Conservation (phyloP, 2,888 invertebrate genomes). For the Brachypalpus laphriformis region DNA sequence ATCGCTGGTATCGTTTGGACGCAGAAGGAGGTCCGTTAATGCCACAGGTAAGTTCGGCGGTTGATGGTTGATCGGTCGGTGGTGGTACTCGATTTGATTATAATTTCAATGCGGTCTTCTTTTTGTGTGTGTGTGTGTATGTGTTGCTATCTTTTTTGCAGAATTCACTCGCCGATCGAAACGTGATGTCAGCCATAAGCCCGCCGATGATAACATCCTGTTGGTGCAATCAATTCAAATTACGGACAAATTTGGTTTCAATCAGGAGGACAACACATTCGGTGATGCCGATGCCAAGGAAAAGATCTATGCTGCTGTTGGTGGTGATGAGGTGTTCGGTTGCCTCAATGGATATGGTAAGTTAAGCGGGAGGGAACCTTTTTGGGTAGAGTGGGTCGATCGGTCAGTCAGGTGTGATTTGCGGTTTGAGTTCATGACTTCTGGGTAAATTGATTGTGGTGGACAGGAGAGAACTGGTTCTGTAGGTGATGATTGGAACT, state of each 20-base stretch:
- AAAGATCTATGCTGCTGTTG: conserved; percentile 88
- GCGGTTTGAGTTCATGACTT: conserved; percentile 72
- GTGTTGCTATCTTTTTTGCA: conserved; percentile 32
- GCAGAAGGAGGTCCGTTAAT: conserved; percentile 88
- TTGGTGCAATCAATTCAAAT: conserved; percentile 96
- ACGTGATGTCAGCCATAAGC: conserved; percentile 82
- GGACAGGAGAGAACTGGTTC: conserved; percentile 56
- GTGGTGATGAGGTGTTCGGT: conserved; percentile 83
- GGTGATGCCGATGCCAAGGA: conserved; percentile 85
- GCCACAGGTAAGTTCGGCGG: conserved; percentile 79
- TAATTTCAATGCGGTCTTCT: conserved; percentile 51
- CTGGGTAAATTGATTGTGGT: conserved; percentile 66
- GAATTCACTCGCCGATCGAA: conserved; percentile 76
- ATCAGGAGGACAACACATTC: conserved; percentile 84
- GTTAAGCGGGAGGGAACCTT: conserved; percentile 65
- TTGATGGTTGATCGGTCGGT: conserved; percentile 1
- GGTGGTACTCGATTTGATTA: conserved; percentile 53
- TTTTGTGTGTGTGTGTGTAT: conserved; percentile 33
- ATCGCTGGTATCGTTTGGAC: conserved; percentile 92
- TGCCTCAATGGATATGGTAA: conserved; percentile 83
- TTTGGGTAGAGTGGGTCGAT: conserved; percentile 72
- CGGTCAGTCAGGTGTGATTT: conserved; percentile 73
- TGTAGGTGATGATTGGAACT: conserved; percentile 47
- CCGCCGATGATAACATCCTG: conserved; percentile 90
- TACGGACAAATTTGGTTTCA: conserved; percentile 95